Conservation (phyloP, 37 sponge, comb jelly and placozoan species). For the Spongilla lacustris region DNA sequence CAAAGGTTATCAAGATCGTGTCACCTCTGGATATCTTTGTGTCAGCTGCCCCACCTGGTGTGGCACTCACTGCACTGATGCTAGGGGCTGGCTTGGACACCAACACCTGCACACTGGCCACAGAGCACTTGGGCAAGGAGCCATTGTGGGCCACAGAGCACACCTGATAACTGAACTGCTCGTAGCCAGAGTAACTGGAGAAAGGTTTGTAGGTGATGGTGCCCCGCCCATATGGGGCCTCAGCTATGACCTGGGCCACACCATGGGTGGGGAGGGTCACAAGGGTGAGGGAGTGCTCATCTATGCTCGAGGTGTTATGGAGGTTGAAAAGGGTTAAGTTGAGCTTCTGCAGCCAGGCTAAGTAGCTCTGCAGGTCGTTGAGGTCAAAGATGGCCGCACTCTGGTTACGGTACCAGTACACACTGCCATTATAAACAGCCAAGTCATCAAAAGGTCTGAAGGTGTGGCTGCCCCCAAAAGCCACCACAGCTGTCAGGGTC, state of each 20-base stretch:
- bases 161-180: conserved; percentile 66
- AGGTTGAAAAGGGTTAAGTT: conserved; percentile 66
- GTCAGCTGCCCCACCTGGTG: conserved; percentile 15
- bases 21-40: conserved; percentile 81
- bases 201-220: conserved; percentile 64
- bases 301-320: conserved; percentile 43
- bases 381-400: conserved; percentile 67
- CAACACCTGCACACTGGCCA: conserved; percentile 60
- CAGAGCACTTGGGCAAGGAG: conserved; percentile 45
- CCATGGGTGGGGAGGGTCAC: conserved; percentile 37
- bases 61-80: conserved; percentile 62
- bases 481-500: conserved; percentile 58
- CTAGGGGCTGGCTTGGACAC: conserved; percentile 65
- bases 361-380: conserved; percentile 70
- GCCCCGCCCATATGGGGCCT: neutral
- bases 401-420: conserved; percentile 49
- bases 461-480: conserved; percentile 6
- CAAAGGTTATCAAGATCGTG: conserved; percentile 51
- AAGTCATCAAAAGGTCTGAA: conserved; percentile 74
- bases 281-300: conserved; percentile 54
- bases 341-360: conserved; percentile 16
- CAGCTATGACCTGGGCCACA: neutral
- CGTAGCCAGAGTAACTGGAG: conserved; percentile 68
- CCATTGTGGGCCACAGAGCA: conserved; percentile 23
- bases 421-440: neutral